Conservation (phyloP, 2,888 invertebrate genomes). For the Lapara coniferarum region DNA sequence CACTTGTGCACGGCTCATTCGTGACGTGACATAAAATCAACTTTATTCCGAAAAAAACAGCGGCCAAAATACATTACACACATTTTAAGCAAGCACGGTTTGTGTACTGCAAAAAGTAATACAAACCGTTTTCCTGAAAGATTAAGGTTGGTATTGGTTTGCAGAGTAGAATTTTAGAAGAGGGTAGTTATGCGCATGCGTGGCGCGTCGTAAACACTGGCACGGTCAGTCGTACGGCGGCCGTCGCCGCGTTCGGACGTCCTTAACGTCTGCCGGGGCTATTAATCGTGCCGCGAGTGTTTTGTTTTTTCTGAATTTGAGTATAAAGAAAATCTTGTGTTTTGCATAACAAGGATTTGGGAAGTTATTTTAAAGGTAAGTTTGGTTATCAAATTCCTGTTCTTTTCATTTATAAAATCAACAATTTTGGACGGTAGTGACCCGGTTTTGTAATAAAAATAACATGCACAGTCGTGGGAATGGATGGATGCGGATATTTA, state of each 20-base stretch:
- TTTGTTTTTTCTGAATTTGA: conserved; percentile 50
- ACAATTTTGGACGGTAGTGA: background rate
- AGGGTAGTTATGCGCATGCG: conserved; percentile 72
- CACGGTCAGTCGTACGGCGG: conserved; percentile 62
- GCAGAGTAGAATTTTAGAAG: conserved; percentile 35
- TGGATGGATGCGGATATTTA: conserved; percentile 8
- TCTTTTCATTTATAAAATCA: background rate
- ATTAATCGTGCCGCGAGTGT: conserved; percentile 59
- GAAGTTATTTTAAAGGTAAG: conserved; percentile 62
- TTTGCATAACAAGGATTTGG: conserved; percentile 46
- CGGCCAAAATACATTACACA: conserved; percentile 35
- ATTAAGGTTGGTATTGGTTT: conserved; percentile 39
- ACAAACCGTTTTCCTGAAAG: conserved; percentile 36
- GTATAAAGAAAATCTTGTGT: conserved; percentile 45
- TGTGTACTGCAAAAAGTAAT: background rate
- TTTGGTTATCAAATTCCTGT: conserved; percentile 4
- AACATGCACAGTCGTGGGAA: background rate
- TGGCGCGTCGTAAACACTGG: conserved; percentile 68
- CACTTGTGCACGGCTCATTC: conserved; percentile 15
- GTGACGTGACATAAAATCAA: conserved; percentile 20
- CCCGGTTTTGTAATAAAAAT: conserved; percentile 23
- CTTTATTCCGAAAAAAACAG: conserved; percentile 40
- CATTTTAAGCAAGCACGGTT: conserved; percentile 34
- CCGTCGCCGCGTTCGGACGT: conserved; percentile 51
- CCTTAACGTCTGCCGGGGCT: conserved; percentile 34